These are phyloP conservation scores for Channa argus DNA, from an alignment of 2,113 vertebrate species.

Conservation along the genomic window DNA sequence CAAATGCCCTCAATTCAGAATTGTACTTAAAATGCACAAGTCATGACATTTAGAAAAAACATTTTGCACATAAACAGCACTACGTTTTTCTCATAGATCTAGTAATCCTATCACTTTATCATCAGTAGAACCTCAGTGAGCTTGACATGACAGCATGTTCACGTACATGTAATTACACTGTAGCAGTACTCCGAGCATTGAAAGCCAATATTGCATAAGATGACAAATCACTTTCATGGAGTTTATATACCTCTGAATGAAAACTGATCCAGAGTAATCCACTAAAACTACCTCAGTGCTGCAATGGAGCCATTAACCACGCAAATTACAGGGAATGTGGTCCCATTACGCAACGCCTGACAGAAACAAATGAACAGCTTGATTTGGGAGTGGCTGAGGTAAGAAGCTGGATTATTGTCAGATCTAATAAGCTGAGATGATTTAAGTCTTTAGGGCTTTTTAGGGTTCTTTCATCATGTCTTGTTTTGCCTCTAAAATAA, in stretches of 20 bases:
- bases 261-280: slow-evolving; percentile 9
- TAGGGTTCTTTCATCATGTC: slow-evolving; percentile 46
- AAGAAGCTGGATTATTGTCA: slow-evolving; percentile 52
- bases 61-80: no score
- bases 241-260: background rate
- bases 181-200: background rate
- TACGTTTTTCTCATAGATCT: no score
- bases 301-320: slow-evolving; percentile 3
- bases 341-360: slow-evolving; percentile 41
- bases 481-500: slow-evolving; percentile 40
- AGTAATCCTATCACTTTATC: no score
- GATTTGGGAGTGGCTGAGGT: slow-evolving; percentile 21
- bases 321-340: slow-evolving; percentile 29
- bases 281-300: background rate
- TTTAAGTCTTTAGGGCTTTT: slow-evolving; percentile 1
- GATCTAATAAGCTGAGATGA: slow-evolving; percentile 37
- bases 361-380: slow-evolving; percentile 32
- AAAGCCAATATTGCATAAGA: background rate
- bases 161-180: background rate
- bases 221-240: background rate
- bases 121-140: background rate
- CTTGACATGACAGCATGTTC: background rate
- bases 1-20: no score
- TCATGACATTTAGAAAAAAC: no score
- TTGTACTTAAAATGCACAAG: no score